Evolutionary conservation across 1,140 invertebrate species (phyloP).

Genomic region (Ceratina calcarata): DNA sequence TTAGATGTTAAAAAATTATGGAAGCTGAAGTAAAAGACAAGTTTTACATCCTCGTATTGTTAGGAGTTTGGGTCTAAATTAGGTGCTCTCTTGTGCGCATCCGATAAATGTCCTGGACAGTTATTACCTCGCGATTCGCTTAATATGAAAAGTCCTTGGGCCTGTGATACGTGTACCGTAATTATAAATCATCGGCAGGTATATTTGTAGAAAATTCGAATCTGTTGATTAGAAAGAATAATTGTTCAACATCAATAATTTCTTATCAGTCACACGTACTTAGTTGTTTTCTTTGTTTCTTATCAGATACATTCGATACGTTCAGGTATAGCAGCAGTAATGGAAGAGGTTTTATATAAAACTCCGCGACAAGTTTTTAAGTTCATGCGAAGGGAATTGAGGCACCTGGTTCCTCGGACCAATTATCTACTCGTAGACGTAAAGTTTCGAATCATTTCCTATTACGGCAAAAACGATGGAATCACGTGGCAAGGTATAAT

Average conservation of each 20-base stretch:
- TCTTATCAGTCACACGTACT: neutral
- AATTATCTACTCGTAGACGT: slow-evolving; percentile 69
- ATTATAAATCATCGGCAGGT: slow-evolving; percentile 67
- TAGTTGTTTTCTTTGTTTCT: slow-evolving; percentile 24
- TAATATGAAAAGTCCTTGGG: slow-evolving; percentile 60
- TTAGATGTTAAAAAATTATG: neutral
- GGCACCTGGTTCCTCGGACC: slow-evolving; percentile 60
- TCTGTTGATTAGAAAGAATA: neutral
- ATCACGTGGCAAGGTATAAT: slow-evolving; percentile 67
- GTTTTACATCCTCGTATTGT: no score
- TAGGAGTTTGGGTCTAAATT: slow-evolving; percentile 71
- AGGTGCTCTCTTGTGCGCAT: slow-evolving; percentile 70
- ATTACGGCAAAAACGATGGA: slow-evolving; percentile 65
- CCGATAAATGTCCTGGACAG: slow-evolving; percentile 60
- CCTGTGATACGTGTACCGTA: slow-evolving; percentile 62
- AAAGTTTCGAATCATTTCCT: slow-evolving; percentile 70
- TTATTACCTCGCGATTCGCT: slow-evolving; percentile 66
- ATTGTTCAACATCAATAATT: neutral
- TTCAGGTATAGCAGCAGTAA: slow-evolving; percentile 58
- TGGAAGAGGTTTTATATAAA: slow-evolving; percentile 55
- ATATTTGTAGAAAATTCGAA: neutral
- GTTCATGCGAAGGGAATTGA: slow-evolving; percentile 64
- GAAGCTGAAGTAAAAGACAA: no score
- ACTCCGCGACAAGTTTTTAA: slow-evolving; percentile 58
- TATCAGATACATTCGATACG: slow-evolving; percentile 67